phyloP scores from a whole-genome alignment of 1,140 invertebrate species.

The Heliconius himera region DNA sequence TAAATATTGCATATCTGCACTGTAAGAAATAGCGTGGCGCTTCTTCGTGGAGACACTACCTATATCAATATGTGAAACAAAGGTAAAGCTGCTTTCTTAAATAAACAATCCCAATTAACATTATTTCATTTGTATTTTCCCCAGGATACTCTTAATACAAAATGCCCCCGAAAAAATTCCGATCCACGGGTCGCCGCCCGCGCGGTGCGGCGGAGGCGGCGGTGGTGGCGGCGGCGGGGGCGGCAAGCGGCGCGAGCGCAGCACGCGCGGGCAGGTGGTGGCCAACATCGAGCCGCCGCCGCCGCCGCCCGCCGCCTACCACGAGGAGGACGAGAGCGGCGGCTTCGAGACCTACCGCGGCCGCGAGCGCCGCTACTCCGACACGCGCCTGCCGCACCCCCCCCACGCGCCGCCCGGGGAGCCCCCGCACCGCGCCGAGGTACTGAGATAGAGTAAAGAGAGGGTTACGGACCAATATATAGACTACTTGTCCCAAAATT shows the following conservation, averaged over 20 bases:
- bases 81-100: not conserved
- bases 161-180: slow-evolving; percentile 90
- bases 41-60: too few species aligned
- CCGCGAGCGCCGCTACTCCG: slow-evolving; percentile 65
- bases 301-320: slow-evolving; percentile 69
- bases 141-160: slow-evolving; percentile 92
- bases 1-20: too few species aligned
- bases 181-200: slow-evolving; percentile 79
- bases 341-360: slow-evolving; percentile 75
- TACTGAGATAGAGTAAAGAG: not conserved
- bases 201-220: too few species aligned
- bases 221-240: too few species aligned
- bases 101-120: not conserved
- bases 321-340: slow-evolving; percentile 80
- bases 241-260: slow-evolving; percentile 62
- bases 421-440: slow-evolving; percentile 12
- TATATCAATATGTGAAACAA: too few species aligned
- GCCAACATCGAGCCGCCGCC: slow-evolving; percentile 83
- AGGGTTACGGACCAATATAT: too few species aligned
- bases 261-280: slow-evolving; percentile 77
- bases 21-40: too few species aligned
- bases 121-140: not conserved
- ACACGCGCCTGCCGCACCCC: slow-evolving; percentile 26
- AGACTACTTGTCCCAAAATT: too few species aligned
- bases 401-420: slow-evolving; percentile 19